phyloP scores from a whole-genome alignment of 2,113 vertebrate species.

The Rhinopithecus roxellana region DNA sequence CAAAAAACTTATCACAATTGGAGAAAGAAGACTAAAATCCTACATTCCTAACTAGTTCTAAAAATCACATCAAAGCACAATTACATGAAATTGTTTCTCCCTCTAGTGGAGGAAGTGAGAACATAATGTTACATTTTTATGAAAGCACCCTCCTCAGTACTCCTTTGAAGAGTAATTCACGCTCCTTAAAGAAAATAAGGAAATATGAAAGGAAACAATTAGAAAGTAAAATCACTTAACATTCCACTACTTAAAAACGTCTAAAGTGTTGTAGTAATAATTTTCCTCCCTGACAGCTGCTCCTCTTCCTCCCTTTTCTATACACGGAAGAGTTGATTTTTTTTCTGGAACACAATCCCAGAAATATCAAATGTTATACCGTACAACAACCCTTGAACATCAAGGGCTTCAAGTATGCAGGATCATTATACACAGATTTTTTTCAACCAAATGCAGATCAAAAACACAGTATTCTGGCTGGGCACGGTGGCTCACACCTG shows the following conservation, averaged over 20 bases:
- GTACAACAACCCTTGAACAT: background rate
- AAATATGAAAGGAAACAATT: background rate
- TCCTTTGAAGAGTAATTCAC: background rate
- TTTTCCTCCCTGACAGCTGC: background rate
- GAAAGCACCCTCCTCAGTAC: background rate
- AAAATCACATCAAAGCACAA: background rate
- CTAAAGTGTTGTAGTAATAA: background rate
- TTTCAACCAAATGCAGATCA: background rate
- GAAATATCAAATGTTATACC: background rate
- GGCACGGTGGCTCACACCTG: too few relatives aligned
- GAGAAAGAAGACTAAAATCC: background rate
- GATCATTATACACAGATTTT: background rate
- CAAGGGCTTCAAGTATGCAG: background rate
- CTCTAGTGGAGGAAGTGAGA: slow-evolving; percentile 57
- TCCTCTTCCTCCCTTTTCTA: background rate
- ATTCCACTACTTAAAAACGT: background rate
- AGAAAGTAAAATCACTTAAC: background rate
- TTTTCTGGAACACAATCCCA: background rate
- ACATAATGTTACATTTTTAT: background rate
- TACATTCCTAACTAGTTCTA: background rate
- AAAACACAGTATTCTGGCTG: background rate
- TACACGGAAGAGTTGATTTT: background rate
- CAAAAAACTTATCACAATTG: background rate
- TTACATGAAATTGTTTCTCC: slow-evolving; percentile 36
- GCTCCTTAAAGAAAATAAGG: background rate